Conservation (phyloP, 1,140 invertebrate genomes). For the Atta texana region DNA sequence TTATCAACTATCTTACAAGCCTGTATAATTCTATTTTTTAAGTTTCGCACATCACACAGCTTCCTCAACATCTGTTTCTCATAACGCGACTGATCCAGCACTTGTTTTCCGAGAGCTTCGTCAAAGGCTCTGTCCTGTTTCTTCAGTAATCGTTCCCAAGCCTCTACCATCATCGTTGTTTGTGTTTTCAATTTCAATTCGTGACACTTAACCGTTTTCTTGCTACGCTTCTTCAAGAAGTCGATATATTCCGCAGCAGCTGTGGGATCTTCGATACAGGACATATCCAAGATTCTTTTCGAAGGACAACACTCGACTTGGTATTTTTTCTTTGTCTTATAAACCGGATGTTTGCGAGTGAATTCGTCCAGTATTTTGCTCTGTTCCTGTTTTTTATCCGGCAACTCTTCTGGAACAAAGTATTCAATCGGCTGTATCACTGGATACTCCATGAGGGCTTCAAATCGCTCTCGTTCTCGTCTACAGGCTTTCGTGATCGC, state of each 20-base stretch:
- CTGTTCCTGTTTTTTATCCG: neutral
- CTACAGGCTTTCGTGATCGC: constrained; percentile 80
- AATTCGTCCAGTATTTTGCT: constrained; percentile 43
- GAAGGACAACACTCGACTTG: constrained; percentile 17
- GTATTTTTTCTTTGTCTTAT: neutral
- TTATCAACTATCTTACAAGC: constrained; percentile 85
- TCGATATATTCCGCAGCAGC: constrained; percentile 76
- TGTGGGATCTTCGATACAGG: constrained; percentile 8
- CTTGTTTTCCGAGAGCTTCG: constrained; percentile 85
- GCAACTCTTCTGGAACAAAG: neutral
- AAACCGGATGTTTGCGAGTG: neutral
- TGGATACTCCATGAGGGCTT: neutral
- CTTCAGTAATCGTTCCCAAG: constrained; percentile 81
- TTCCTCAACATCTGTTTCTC: constrained; percentile 89
- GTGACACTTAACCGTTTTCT: constrained; percentile 62
- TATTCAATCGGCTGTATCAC: neutral
- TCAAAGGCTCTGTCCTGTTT: constrained; percentile 86
- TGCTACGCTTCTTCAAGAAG: constrained; percentile 76
- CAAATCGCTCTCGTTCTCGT: constrained; percentile 81
- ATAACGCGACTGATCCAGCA: constrained; percentile 88
- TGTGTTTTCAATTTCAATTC: constrained; percentile 78
- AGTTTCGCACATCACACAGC: constrained; percentile 87
- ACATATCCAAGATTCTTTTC: neutral
- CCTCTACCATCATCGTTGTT: constrained; percentile 76
- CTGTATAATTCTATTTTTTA: constrained; percentile 86